Percentiles rank a stretch among this genome's conserved stretches.
Conservation (phyloP, 2,113 vertebrate genomes). For the Hydrolagus affinis region DNA sequence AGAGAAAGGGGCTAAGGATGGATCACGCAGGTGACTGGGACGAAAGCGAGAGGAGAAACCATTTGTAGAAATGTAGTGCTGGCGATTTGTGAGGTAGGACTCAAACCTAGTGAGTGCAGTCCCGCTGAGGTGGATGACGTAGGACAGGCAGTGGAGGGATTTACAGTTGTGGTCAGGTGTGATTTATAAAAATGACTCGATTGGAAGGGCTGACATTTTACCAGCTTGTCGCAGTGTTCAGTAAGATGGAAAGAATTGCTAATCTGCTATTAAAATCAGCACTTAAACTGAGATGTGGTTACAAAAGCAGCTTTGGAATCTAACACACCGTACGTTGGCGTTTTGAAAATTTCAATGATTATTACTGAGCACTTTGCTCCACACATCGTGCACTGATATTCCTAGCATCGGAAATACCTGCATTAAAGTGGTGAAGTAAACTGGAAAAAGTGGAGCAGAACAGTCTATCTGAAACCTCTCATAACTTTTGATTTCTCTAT, state of each 20-base stretch:
- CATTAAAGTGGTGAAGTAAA: background rate
- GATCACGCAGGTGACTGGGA: too few species aligned
- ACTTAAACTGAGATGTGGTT: background rate
- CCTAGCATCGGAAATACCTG: background rate
- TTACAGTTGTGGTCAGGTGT: background rate
- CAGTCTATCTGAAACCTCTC: background rate
- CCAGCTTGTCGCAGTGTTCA: background rate
- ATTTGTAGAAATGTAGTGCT: too few species aligned
- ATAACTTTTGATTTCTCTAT: too few species aligned
- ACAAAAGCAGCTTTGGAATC: background rate
- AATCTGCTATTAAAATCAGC: background rate
- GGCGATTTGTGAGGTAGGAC: too few species aligned
- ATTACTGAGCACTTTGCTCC: background rate
- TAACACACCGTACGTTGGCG: background rate
- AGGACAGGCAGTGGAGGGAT: too few species aligned
- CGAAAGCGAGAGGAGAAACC: too few species aligned
- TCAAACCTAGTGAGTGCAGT: too few species aligned
- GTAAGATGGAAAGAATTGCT: background rate
- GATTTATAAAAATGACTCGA: background rate
- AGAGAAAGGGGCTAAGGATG: too few species aligned
- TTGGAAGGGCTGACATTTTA: background rate
- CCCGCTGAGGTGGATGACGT: too few species aligned
- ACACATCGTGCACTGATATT: background rate
- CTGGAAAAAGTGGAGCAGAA: background rate
- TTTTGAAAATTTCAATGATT: background rate